A percentile compares a stretch with the other conserved stretches of the same genome.
Evolutionary conservation across 2,888 invertebrate genomes (phyloP).

Genomic region (Ecliptopera silaceata): DNA sequence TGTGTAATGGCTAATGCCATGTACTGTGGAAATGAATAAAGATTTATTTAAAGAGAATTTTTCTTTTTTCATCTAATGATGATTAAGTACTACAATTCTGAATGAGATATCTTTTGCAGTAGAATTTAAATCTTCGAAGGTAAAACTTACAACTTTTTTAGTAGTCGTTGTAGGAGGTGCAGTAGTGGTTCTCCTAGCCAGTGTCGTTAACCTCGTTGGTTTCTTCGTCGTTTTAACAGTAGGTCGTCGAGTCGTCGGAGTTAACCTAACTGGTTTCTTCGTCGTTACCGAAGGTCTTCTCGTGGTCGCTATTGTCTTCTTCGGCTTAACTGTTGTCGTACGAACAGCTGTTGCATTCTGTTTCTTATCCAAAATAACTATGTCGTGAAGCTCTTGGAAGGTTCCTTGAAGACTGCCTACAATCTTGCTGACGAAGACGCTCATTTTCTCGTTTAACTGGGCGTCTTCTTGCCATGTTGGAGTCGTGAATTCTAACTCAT

Average conservation of each 20-base stretch:
- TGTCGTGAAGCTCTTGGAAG: slow-evolving; percentile 90
- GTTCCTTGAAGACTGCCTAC: slow-evolving; percentile 92
- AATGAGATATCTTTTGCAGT: too few species aligned
- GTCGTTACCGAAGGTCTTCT: slow-evolving; percentile 74
- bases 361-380: slow-evolving; percentile 83
- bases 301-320: slow-evolving; percentile 66
- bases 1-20: too few species aligned
- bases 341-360: slow-evolving; percentile 62
- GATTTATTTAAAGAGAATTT: too few species aligned
- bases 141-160: slow-evolving; percentile 65
- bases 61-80: too few species aligned
- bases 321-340: slow-evolving; percentile 70
- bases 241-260: slow-evolving; percentile 68
- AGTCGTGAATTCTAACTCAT: slow-evolving; percentile 87
- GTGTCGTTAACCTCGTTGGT: slow-evolving; percentile 63
- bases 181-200: slow-evolving; percentile 53
- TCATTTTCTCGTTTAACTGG: slow-evolving; percentile 90
- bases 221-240: slow-evolving; percentile 66
- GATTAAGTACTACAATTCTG: too few species aligned
- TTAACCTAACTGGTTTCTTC: slow-evolving; percentile 66
- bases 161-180: slow-evolving; percentile 52
- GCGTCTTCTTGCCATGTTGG: slow-evolving; percentile 90
- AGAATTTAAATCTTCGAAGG: too few species aligned
- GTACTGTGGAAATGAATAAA: too few species aligned
- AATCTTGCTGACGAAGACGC: slow-evolving; percentile 91